Conservation (phyloP, 2,113 vertebrate species). For the Perognathus longimembris region DNA sequence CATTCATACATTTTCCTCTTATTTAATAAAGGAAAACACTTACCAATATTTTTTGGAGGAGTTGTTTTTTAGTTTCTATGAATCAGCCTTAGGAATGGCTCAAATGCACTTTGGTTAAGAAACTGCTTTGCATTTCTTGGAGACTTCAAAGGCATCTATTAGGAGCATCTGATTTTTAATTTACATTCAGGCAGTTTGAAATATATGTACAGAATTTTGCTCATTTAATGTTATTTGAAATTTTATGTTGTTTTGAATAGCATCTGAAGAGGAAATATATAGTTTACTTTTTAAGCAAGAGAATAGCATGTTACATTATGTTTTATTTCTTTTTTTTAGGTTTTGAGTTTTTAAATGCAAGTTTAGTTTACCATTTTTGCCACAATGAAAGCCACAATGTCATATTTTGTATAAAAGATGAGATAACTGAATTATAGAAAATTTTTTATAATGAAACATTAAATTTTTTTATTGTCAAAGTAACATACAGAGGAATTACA, state of each 20-base stretch:
- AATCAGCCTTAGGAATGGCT: background rate
- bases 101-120: background rate
- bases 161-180: constrained; percentile 17
- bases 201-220: background rate
- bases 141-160: constrained; percentile 5
- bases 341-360: constrained; percentile 12
- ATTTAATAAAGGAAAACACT: constrained; percentile 59
- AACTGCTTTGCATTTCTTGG: constrained; percentile 25
- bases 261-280: background rate
- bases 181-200: background rate
- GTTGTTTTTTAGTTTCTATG: constrained; percentile 4
- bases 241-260: constrained; percentile 4
- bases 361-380: constrained; percentile 19
- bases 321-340: background rate
- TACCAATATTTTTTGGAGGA: constrained; percentile 19
- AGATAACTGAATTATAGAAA: background rate
- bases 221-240: background rate
- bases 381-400: constrained; percentile 26
- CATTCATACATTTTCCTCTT: background rate
- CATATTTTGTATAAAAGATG: constrained; percentile 19
- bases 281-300: constrained; percentile 41
- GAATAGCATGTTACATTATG: background rate
- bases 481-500: no score
- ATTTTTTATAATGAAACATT: no score
- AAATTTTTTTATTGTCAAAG: no score